These are phyloP conservation scores for Atta texana DNA, from an alignment of 1,140 invertebrate genomes.

Conservation along the genomic window DNA sequence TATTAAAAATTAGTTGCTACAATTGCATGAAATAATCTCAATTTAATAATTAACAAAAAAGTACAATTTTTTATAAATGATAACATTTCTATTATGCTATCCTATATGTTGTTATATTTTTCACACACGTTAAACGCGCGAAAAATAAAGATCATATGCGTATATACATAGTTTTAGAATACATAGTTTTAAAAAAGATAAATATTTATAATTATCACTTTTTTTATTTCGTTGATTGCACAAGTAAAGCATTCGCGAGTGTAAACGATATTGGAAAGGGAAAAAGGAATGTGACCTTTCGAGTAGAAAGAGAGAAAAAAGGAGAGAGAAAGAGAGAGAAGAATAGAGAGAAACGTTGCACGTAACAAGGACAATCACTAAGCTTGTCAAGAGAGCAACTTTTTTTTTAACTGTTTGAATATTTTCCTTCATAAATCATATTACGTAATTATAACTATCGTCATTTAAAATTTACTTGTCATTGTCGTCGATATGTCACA, in stretches of 20 bases:
- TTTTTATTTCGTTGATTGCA: background rate
- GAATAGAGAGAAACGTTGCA: background rate
- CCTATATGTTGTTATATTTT: too few relatives aligned
- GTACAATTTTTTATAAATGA: background rate
- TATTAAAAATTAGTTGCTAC: background rate
- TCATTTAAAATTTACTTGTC: background rate
- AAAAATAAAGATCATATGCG: background rate
- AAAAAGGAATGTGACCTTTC: constrained; percentile 25
- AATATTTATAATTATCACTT: background rate
- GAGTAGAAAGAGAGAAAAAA: background rate
- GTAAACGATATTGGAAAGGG: constrained; percentile 6
- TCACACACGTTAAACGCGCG: background rate
- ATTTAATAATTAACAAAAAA: background rate
- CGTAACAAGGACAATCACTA: constrained; percentile 9
- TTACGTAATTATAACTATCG: background rate
- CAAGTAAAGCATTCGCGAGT: background rate
- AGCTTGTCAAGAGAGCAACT: background rate
- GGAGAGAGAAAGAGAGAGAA: background rate
- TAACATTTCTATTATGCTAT: background rate
- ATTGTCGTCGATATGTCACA: background rate
- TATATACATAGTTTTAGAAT: too few relatives aligned
- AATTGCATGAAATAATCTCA: constrained; percentile 8
- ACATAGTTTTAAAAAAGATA: background rate
- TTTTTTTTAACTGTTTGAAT: background rate
- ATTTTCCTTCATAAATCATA: background rate